Percentiles rank a stretch among this genome's conserved stretches.
These are phyloP conservation scores for Masnerella sp. DNA, from an alignment of 2,888 invertebrate species.

Conservation along the genomic window DNA sequence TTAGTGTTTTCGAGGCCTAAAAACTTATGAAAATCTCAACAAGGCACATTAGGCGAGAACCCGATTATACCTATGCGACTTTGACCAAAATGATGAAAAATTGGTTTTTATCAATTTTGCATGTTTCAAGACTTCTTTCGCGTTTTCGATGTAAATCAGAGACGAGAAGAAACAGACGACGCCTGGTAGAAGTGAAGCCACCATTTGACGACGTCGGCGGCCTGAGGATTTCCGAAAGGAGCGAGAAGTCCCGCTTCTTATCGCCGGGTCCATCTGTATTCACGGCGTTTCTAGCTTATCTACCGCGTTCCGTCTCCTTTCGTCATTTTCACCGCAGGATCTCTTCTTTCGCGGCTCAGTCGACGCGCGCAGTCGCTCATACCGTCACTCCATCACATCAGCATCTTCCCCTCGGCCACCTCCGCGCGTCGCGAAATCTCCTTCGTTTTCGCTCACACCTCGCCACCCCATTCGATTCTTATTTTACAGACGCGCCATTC, in stretches of 20 bases:
- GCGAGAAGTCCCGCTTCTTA: conserved; percentile 66
- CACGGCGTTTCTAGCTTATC: conserved; percentile 72
- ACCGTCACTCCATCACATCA: conserved; percentile 72
- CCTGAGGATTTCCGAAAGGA: conserved; percentile 61
- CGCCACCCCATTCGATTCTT: conserved; percentile 44
- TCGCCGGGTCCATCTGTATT: conserved; percentile 75
- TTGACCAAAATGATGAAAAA: too few species aligned
- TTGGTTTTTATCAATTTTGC: too few species aligned
- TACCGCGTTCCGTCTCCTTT: conserved; percentile 61
- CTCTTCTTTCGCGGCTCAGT: conserved; percentile 61
- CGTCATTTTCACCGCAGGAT: conserved; percentile 44
- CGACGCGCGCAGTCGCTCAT: conserved; percentile 65
- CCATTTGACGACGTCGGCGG: conserved; percentile 38
- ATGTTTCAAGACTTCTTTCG: too few species aligned
- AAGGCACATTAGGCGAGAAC: too few species aligned
- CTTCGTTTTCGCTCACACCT: conserved; percentile 15
- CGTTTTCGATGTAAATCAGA: too few species aligned
- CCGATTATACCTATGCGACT: too few species aligned
- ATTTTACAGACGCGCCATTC: conserved; percentile 54
- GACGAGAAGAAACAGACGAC: conserved; percentile 55
- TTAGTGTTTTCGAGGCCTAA: too few species aligned
- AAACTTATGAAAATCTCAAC: too few species aligned
- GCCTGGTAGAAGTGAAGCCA: conserved; percentile 64
- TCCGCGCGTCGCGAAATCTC: conserved; percentile 63
- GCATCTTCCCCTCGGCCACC: conserved; percentile 71